Percentiles rank a stretch among this genome's conserved stretches.
phyloP scores from a whole-genome alignment of 2,888 invertebrate genomes.

The Glyphotaelius pellucidus region DNA sequence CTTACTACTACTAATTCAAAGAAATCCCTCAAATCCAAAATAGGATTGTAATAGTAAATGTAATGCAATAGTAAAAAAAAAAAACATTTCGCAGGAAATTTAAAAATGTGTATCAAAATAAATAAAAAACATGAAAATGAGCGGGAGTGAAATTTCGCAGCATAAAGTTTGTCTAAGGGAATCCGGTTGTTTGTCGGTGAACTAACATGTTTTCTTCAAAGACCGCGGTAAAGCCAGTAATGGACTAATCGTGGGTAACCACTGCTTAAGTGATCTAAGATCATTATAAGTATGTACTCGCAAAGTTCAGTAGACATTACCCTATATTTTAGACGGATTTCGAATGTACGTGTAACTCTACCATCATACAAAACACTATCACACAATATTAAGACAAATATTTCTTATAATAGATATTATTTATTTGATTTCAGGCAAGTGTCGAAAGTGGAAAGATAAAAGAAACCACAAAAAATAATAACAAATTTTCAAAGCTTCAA shows the following conservation, averaged over 20 bases:
- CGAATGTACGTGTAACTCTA: background rate
- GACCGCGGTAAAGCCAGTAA: background rate
- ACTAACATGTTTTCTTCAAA: background rate
- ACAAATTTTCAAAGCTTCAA: too few relatives aligned
- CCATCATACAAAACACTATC: background rate
- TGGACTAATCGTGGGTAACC: background rate
- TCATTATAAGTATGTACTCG: background rate
- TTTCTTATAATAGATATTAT: background rate
- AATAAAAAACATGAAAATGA: too few relatives aligned
- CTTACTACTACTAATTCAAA: background rate
- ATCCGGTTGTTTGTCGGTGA: background rate
- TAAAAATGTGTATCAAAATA: too few relatives aligned
- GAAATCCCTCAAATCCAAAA: too few relatives aligned
- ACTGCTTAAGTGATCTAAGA: background rate
- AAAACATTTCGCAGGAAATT: too few relatives aligned
- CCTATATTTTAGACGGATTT: too few relatives aligned
- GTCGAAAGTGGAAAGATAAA: background rate
- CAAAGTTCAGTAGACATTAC: background rate
- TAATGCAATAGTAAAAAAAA: too few relatives aligned
- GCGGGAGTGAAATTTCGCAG: background rate
- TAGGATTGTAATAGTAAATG: too few relatives aligned
- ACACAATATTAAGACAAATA: background rate
- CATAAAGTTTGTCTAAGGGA: background rate
- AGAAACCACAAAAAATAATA: too few relatives aligned
- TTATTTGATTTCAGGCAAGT: background rate